phyloP scores from a whole-genome alignment of 2,797 vertebrate species.

The Gastrophryne carolinensis region DNA sequence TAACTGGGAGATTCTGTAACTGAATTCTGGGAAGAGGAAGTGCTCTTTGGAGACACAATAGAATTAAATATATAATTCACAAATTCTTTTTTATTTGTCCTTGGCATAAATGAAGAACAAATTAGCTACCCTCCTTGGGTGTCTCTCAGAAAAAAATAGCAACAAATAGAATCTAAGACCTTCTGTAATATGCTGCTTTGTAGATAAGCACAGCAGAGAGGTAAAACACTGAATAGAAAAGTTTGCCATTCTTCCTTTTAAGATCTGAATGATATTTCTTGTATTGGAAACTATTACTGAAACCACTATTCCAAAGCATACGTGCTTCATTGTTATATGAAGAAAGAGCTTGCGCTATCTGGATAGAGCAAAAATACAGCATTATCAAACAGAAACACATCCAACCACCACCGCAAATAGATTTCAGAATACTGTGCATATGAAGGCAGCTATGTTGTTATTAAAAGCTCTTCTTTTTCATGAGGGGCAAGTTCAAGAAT shows the following conservation, averaged over 20 bases:
- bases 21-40: slow-evolving; percentile 61
- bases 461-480: neutral
- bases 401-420: slow-evolving; percentile 42
- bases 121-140: slow-evolving; percentile 78
- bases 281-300: slow-evolving; percentile 70
- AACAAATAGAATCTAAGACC: slow-evolving; percentile 61
- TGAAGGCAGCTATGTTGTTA: slow-evolving; percentile 30
- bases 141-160: slow-evolving; percentile 74
- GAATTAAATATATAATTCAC: slow-evolving; percentile 70
- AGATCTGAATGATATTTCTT: slow-evolving; percentile 72
- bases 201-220: slow-evolving; percentile 78
- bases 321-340: slow-evolving; percentile 67
- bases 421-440: slow-evolving; percentile 26
- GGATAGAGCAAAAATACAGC: slow-evolving; percentile 61
- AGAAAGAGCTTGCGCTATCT: slow-evolving; percentile 65
- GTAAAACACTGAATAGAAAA: slow-evolving; percentile 74
- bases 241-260: slow-evolving; percentile 71
- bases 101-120: slow-evolving; percentile 78
- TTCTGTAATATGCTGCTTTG: slow-evolving; percentile 78
- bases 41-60: slow-evolving; percentile 60
- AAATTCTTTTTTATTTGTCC: slow-evolving; percentile 69
- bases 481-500: slow-evolving; percentile 49
- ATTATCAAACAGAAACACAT: slow-evolving; percentile 49
- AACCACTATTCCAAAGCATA: slow-evolving; percentile 69
- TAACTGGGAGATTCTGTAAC: slow-evolving; percentile 61